These are phyloP conservation scores for Oncorhynchus nerka DNA, from an alignment of 2,113 vertebrate species.

Conservation along the genomic window DNA sequence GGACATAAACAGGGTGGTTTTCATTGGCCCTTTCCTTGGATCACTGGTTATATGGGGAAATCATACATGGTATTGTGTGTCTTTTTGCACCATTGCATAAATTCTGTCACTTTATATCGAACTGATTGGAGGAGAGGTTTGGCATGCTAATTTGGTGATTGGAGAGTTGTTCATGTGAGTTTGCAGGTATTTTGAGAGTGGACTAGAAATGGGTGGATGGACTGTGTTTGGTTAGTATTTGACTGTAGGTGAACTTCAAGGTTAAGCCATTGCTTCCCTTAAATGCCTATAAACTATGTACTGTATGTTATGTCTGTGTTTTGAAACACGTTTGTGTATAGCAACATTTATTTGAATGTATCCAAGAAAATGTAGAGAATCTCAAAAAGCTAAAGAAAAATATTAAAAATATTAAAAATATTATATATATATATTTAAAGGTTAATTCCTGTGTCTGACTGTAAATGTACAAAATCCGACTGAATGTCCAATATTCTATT, in stretches of 20 bases:
- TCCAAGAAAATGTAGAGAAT: neutral
- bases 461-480: neutral
- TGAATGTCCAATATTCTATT: neutral
- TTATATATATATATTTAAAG: too few relatives aligned
- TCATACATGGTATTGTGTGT: conserved; percentile 69
- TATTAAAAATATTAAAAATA: too few relatives aligned
- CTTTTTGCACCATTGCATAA: conserved; percentile 65
- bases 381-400: neutral
- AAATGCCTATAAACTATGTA: neutral
- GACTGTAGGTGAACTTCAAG: conserved; percentile 36
- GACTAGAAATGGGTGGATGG: neutral
- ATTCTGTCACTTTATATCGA: conserved; percentile 61
- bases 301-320: too few relatives aligned
- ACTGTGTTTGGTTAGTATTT: conserved; percentile 13
- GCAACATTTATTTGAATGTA: too few relatives aligned
- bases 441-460: neutral
- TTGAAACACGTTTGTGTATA: too few relatives aligned
- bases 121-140: conserved; percentile 22
- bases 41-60: conserved; percentile 81
- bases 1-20: conserved; percentile 76
- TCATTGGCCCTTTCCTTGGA: conserved; percentile 81
- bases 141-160: conserved; percentile 3
- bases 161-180: conserved; percentile 33
- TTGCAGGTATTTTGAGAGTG: neutral
- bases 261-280: conserved; percentile 38